Evolutionary conservation across 2,888 invertebrate genomes (phyloP).

Genomic region (Anthrax anthrax): DNA sequence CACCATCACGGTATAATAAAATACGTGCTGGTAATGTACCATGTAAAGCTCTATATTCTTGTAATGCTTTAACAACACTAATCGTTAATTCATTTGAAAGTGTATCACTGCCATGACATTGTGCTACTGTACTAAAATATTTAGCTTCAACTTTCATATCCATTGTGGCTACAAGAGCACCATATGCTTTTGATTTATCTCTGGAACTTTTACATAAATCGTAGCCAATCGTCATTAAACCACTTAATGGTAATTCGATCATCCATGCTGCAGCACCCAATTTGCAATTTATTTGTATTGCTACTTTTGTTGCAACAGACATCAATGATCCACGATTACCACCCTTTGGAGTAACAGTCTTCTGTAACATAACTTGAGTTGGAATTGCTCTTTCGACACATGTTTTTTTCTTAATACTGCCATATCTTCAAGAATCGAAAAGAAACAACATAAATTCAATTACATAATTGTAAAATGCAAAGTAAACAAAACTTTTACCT

Average conservation of each 20-base stretch:
- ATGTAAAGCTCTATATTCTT: slow-evolving; percentile 24
- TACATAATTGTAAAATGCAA: not conserved
- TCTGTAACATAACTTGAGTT: slow-evolving; percentile 40
- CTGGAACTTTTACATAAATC: slow-evolving; percentile 78
- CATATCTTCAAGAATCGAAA: slow-evolving; percentile 38
- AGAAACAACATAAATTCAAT: not conserved
- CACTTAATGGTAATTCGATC: slow-evolving; percentile 49
- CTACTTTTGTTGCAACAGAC: slow-evolving; percentile 84
- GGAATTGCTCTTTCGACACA: slow-evolving; percentile 59
- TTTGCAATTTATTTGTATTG: slow-evolving; percentile 87
- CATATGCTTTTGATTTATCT: slow-evolving; percentile 48
- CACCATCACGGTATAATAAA: slow-evolving; percentile 81
- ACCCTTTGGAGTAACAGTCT: slow-evolving; percentile 23
- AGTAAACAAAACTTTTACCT: slow-evolving; percentile 26
- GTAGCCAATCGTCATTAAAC: slow-evolving; percentile 72
- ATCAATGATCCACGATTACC: slow-evolving; percentile 36
- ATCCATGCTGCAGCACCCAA: slow-evolving; percentile 85
- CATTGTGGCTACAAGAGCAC: slow-evolving; percentile 66
- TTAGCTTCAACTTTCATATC: slow-evolving; percentile 43
- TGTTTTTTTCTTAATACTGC: slow-evolving; percentile 76
- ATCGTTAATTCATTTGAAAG: slow-evolving; percentile 55
- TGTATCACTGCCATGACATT: slow-evolving; percentile 61
- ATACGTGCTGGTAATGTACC: slow-evolving; percentile 51
- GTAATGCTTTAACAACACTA: slow-evolving; percentile 39
- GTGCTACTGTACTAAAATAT: slow-evolving; percentile 59